Evolutionary conservation across 2,888 invertebrate species (phyloP), one percentile per base, ranked within the genome.

Genomic region (Adelphocoris suturalis): DNA sequence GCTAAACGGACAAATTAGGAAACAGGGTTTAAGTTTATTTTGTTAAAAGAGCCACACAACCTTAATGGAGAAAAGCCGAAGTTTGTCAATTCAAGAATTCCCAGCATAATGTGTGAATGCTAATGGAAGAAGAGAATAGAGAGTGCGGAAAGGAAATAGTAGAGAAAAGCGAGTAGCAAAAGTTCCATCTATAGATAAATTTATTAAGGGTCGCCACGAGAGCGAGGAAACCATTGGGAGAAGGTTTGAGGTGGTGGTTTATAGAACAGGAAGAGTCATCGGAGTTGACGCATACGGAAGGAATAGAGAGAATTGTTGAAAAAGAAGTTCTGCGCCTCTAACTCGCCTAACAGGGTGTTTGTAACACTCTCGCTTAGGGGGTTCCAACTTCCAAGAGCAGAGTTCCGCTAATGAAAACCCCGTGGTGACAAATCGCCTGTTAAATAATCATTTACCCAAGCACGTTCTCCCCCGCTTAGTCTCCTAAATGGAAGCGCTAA

Each of bases 361-460:
- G 68, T 68, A 68, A 68, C 68, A 68, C 23, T 23, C 68, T 9
- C 68, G 68, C 68, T 68, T 68, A 68, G 68, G 9, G 23, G 23
- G 23, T 68, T 23, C 78, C 19, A 78, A 78, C 78, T 78, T 78
- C 46, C 14, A 46, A 78, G 19, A 78, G 47, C 78, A 13, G 78
- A 37, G 37, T 78, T 47, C 78, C 85, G 57, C 57, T 85, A 85
- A 85, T 85, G 85, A 85, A 85, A 85, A 85, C 85, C 78, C 57
- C 85, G 46, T 28, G 46, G 85, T 85, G 85, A 85, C 85, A 85
- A 85, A 85, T 85, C 55, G 85, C 61, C 85, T 23, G 61, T 57
- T 85, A 85, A 85, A 85, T 85, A 85, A 85, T 85, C 61, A 57
- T 85, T 85, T 85, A 82, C 82, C 7, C 82, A 52, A n/a, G 19